Base-by-base conservation (phyloP, 2,113 vertebrate species). In the Turnix velox region DNA sequence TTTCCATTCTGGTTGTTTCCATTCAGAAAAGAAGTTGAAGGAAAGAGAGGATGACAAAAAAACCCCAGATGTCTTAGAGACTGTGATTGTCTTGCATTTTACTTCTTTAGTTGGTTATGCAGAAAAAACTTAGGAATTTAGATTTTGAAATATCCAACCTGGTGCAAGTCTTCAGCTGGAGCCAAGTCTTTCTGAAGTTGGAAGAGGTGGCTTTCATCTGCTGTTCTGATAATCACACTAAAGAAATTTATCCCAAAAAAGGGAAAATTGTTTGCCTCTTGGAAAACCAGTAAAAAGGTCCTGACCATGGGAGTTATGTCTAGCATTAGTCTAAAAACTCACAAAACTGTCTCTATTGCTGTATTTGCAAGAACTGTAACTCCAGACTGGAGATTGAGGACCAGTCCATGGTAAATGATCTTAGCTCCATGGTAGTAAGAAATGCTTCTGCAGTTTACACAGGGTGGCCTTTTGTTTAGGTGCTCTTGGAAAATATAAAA, bases 11-110 rank as follows among this genome's bases (percentile, higher is more conserved):
- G 20, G 35, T 84, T 46, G 31, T 84, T 93, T 14, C 42, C 45
- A 20, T 87, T 96, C 59, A 93, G 57, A 74, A 93, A 92, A 92
- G 18, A 14, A 92, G 31, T 30, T 77, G 28, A 88, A 72, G 7
- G 6, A 40, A 19, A 59, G 20, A 55, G 72, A 57, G 18, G 18
- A 42, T 66, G 45, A 88, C 42, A 35, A 84, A 92, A 92, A 88
- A 81, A 16, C n/a, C n/a, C n/a, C 79, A 87, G 75, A 35, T 67
- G 55, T 54, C 5, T 25, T 27, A n/a, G 0, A 1, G 52, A 49
- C 7, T 35, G 23, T 59, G 23, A 5, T 62, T 92, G 77, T 66
- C 54, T 88, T 81, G 9, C n/a, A 61, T 90, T 84, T 90, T 78
- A 16, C 10, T 71, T 88, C 40, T 35, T 76, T 78, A 23, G 24